phyloP scores from a whole-genome alignment of 1,140 invertebrate genomes.

The Drosophila baimaii region DNA sequence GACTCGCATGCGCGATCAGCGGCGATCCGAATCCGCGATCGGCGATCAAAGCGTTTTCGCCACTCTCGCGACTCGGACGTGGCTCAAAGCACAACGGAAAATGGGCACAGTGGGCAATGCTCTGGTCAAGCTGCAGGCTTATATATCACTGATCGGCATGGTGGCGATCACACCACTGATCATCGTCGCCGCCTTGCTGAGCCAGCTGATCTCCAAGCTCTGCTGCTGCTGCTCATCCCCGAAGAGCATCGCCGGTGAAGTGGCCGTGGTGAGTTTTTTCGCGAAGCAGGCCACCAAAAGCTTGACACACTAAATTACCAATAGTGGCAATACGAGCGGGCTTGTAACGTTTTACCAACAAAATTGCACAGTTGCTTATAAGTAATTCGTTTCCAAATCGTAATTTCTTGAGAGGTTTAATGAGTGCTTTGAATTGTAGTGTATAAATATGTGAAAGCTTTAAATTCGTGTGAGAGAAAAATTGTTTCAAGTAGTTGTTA shows the following conservation, averaged over 20 bases:
- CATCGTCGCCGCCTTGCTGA: slow-evolving; percentile 25
- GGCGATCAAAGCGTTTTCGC: slow-evolving; percentile 32
- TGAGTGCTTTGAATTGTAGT: not conserved
- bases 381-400: not conserved
- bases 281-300: not conserved
- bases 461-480: not conserved
- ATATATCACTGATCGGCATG: slow-evolving; percentile 9
- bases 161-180: slow-evolving; percentile 32
- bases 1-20: not conserved
- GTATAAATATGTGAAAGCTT: not conserved
- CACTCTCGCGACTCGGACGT: slow-evolving; percentile 27
- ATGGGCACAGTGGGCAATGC: slow-evolving; percentile 27
- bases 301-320: slow-evolving; percentile 7
- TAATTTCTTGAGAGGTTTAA: not conserved
- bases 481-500: too few relatives aligned
- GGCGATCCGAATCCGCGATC: not conserved
- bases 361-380: too few relatives aligned
- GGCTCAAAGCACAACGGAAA: slow-evolving; percentile 1
- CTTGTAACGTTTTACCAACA: too few relatives aligned
- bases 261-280: slow-evolving; percentile 67
- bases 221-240: not conserved
- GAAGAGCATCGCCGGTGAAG: slow-evolving; percentile 39
- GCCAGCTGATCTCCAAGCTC: slow-evolving; percentile 11
- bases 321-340: not conserved
- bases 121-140: slow-evolving; percentile 26